Conservation (phyloP, 2,888 invertebrate species). For the Amitus sp. region DNA sequence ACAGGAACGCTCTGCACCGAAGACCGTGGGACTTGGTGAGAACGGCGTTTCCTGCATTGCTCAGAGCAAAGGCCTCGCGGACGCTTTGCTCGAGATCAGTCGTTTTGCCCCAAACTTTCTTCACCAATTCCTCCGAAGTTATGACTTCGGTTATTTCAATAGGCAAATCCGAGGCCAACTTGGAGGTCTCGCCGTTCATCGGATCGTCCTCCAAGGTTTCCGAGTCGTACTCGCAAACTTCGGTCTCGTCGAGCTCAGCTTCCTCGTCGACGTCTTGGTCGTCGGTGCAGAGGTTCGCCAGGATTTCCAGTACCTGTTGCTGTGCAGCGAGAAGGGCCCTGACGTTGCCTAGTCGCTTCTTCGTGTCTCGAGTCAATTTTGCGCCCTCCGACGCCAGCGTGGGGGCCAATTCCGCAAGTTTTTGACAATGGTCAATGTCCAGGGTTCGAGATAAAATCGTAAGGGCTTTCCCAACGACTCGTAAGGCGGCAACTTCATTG, state of each 20-base stretch:
- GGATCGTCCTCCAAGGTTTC: constrained; percentile 56
- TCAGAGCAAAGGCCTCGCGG: constrained; percentile 68
- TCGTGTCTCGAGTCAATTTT: constrained; percentile 62
- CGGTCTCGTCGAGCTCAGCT: constrained; percentile 64
- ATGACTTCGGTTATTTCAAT: constrained; percentile 73
- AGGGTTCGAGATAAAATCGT: constrained; percentile 68
- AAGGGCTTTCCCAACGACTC: constrained; percentile 67
- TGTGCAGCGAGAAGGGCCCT: constrained; percentile 72
- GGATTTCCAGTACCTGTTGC: constrained; percentile 75
- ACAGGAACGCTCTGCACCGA: constrained; percentile 74
- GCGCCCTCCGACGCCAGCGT: constrained; percentile 66
- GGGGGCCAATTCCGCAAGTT: constrained; percentile 68
- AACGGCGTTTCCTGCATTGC: constrained; percentile 67
- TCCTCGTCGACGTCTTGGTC: constrained; percentile 67
- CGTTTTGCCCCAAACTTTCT: constrained; percentile 71
- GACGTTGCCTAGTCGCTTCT: constrained; percentile 67
- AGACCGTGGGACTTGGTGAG: constrained; percentile 69
- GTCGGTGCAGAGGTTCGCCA: constrained; percentile 76
- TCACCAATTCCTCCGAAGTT: constrained; percentile 70
- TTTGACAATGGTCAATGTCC: constrained; percentile 68
- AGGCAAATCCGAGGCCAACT: constrained; percentile 67
- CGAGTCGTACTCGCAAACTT: constrained; percentile 63
- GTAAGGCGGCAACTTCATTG: constrained; percentile 36
- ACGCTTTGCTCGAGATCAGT: constrained; percentile 69
- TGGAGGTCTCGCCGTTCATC: constrained; percentile 52